phyloP scores from a whole-genome alignment of 2,888 invertebrate species.

The Thecophora atra region DNA sequence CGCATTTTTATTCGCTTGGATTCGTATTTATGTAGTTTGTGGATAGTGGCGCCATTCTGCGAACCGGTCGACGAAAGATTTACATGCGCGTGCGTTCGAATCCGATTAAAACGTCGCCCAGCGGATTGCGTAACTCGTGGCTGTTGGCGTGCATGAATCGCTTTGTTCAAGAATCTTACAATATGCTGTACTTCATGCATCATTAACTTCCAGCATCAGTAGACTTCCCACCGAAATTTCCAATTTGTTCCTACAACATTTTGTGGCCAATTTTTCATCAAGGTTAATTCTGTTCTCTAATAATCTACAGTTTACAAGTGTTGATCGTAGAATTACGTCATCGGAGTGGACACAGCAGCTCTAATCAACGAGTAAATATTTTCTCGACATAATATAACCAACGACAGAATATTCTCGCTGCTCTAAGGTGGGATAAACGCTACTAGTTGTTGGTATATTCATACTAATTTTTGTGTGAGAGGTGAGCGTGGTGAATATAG shows the following conservation, averaged over 20 bases:
- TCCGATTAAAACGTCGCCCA: constrained; percentile 53
- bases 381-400: too few species aligned
- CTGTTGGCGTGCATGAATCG: constrained; percentile 17
- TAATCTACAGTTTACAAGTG: too few species aligned
- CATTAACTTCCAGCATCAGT: constrained; percentile 22
- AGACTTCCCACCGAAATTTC: too few species aligned
- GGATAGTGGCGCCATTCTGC: not conserved
- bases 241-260: too few species aligned
- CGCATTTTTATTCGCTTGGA: not conserved
- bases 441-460: too few species aligned
- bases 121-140: not conserved
- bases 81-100: constrained; percentile 57
- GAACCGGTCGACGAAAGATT: constrained; percentile 49
- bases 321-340: too few species aligned
- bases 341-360: too few species aligned
- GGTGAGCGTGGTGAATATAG: not conserved
- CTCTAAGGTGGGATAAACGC: too few species aligned
- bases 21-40: not conserved
- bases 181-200: constrained; percentile 13
- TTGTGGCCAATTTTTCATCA: too few species aligned
- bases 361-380: too few species aligned
- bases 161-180: constrained; percentile 18
- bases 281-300: too few species aligned
- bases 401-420: too few species aligned
- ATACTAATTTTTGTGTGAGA: not conserved